A percentile compares a stretch with the other conserved stretches of the same genome.
These are phyloP conservation scores for Pollenia labialis DNA, from an alignment of 2,888 invertebrate species.

Conservation along the genomic window DNA sequence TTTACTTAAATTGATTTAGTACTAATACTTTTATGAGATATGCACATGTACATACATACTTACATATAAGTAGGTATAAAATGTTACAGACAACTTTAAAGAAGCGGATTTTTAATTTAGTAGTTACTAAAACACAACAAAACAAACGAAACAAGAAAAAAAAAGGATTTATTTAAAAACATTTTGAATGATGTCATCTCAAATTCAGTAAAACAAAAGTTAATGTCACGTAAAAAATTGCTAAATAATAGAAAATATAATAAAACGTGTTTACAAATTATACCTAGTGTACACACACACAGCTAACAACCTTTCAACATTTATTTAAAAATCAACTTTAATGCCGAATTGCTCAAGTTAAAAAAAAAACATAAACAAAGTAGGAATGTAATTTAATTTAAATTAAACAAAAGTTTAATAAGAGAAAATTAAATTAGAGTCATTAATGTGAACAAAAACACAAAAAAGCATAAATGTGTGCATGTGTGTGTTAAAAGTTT, in stretches of 20 bases:
- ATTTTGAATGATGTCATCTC: slow-evolving; percentile 16
- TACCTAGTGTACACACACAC: background rate
- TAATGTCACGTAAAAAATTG: background rate
- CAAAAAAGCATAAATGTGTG: background rate
- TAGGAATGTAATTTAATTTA: background rate
- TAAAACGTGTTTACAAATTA: background rate
- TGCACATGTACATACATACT: background rate
- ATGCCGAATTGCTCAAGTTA: background rate
- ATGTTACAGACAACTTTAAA: too few relatives aligned
- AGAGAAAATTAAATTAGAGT: background rate
- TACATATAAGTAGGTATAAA: too few relatives aligned
- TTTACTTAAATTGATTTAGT: slow-evolving; percentile 60
- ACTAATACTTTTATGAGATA: background rate
- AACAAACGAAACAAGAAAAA: too few relatives aligned
- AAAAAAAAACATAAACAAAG: background rate
- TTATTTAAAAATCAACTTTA: too few relatives aligned
- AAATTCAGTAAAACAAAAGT: background rate
- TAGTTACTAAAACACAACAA: too few relatives aligned
- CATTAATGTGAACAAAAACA: background rate
- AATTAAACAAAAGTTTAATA: background rate
- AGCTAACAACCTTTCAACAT: background rate
- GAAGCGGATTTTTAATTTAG: too few relatives aligned
- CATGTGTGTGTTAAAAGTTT: background rate
- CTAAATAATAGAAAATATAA: background rate
- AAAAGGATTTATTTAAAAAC: too few relatives aligned